These are phyloP conservation scores for Tipula lateralis DNA, from an alignment of 2,888 invertebrate genomes.

Conservation along the genomic window DNA sequence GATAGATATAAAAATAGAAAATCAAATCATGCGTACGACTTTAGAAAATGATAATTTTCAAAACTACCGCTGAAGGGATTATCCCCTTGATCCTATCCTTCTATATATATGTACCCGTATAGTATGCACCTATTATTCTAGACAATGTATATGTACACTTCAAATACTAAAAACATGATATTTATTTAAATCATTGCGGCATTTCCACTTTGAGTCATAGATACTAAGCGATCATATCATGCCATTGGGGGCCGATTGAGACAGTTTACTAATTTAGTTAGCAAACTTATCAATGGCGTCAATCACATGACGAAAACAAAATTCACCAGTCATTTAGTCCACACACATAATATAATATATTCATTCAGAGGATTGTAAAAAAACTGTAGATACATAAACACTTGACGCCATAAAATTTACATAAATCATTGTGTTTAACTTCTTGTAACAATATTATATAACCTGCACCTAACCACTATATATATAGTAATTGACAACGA, in stretches of 20 bases:
- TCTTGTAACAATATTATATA: neutral
- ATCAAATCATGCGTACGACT: constrained; percentile 26
- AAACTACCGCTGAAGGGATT: constrained; percentile 25
- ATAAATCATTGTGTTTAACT: neutral
- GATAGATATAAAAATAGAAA: neutral
- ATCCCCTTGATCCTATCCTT: constrained; percentile 25
- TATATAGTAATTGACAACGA: neutral
- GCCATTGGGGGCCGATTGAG: neutral
- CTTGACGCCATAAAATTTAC: neutral
- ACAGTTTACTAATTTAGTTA: neutral
- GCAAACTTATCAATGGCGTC: neutral
- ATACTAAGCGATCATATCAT: neutral
- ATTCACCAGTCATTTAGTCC: neutral
- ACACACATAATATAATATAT: neutral
- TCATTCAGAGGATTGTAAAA: neutral
- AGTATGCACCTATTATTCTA: too few relatives aligned
- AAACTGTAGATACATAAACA: constrained; percentile 2
- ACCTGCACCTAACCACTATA: neutral
- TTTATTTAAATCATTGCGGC: neutral
- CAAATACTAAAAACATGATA: neutral
- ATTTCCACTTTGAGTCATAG: constrained; percentile 20
- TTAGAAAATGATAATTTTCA: neutral
- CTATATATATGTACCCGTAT: neutral
- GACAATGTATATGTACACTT: neutral
- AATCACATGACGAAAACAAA: neutral